Percentiles rank a stretch among this genome's conserved stretches.
Conservation (phyloP, 2,113 vertebrate species). For the Dicerorhinus sumatrensis region DNA sequence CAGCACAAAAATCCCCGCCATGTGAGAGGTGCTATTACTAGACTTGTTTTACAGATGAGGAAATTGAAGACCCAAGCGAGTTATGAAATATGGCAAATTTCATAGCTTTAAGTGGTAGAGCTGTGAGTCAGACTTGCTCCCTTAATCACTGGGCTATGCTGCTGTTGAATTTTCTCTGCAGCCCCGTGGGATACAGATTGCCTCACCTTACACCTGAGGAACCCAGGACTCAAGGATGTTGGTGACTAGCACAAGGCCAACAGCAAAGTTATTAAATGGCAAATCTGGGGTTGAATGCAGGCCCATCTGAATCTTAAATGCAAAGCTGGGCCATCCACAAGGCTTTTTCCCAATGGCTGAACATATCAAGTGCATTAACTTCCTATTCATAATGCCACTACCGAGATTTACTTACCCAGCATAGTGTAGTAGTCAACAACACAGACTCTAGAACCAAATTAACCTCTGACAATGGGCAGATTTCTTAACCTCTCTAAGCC, state of each 20-base stretch:
- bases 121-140: not conserved
- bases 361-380: not conserved
- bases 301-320: not conserved
- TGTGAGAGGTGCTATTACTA: not conserved
- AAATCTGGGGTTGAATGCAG: not conserved
- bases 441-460: not conserved
- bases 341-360: not conserved
- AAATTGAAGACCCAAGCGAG: not conserved
- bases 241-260: not conserved
- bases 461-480: not conserved
- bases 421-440: not conserved
- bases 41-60: not conserved
- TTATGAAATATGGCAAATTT: not conserved
- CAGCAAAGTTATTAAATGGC: not conserved
- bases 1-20: not conserved
- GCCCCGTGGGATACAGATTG: not conserved
- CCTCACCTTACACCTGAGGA: not conserved
- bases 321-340: not conserved
- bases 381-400: not conserved
- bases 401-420: not conserved
- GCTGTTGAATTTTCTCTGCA: slow-evolving; percentile 13
- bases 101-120: not conserved
- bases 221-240: not conserved
- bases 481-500: not conserved
- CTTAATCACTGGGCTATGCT: not conserved